These are phyloP conservation scores for Enteromius radiatus DNA, from an alignment of 2,797 vertebrate genomes.

Conservation along the genomic window DNA sequence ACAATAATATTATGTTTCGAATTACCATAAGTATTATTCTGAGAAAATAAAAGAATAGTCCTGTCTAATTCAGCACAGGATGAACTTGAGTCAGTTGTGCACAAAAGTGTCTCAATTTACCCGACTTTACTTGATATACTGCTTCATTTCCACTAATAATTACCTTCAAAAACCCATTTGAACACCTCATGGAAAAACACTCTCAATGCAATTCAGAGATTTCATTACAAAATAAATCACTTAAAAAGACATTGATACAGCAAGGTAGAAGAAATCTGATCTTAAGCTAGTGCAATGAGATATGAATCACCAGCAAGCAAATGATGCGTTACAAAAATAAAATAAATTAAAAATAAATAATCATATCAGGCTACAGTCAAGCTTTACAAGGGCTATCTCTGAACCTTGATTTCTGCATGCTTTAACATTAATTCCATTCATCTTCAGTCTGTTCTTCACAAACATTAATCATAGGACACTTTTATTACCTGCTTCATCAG, in stretches of 20 bases:
- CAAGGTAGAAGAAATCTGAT: slow-evolving; percentile 1
- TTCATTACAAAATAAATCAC: slow-evolving; percentile 37
- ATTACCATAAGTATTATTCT: background rate
- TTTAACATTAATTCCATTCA: slow-evolving; percentile 6
- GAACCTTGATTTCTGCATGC: slow-evolving; percentile 5
- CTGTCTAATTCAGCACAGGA: background rate
- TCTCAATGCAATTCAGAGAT: background rate
- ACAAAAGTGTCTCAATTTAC: background rate
- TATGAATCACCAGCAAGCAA: slow-evolving; percentile 7
- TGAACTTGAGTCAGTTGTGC: background rate
- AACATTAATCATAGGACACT: slow-evolving; percentile 20
- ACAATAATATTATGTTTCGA: background rate
- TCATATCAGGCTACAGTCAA: background rate
- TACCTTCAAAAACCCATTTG: background rate
- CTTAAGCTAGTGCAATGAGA: background rate
- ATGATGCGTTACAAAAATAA: slow-evolving; percentile 22
- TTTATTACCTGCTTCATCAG: slow-evolving; percentile 2
- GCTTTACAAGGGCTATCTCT: background rate
- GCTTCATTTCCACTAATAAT: background rate
- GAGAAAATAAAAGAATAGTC: background rate
- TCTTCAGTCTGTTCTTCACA: background rate
- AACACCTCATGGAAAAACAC: background rate
- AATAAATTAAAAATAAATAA: slow-evolving; percentile 42
- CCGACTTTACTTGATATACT: background rate
- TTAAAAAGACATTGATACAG: slow-evolving; percentile 28